These are phyloP conservation scores for Polypterus senegalus DNA, from an alignment of 2,113 vertebrate genomes.

Conservation along the genomic window DNA sequence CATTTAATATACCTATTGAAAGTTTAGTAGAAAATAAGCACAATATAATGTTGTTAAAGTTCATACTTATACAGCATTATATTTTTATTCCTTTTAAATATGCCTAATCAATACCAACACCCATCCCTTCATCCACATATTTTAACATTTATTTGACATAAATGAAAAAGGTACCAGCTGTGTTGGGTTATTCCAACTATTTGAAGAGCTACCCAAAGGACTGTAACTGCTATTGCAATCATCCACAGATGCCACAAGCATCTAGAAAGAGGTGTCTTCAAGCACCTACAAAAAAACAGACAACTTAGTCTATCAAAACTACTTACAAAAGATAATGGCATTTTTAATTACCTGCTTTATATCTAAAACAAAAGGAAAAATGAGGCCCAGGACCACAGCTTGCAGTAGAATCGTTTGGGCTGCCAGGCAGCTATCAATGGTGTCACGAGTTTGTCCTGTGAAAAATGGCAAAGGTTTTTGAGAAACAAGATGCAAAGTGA, in stretches of 20 bases:
- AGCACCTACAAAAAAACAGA: slow-evolving; percentile 24
- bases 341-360: too few relatives aligned
- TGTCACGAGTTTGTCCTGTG: too few relatives aligned
- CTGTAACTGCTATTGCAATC: slow-evolving; percentile 29
- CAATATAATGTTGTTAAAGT: background rate
- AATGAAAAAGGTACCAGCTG: slow-evolving; percentile 24
- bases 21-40: background rate
- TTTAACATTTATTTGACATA: background rate
- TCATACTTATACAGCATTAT: background rate
- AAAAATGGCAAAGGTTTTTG: too few relatives aligned
- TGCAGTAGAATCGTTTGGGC: too few relatives aligned
- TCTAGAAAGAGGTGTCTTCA: slow-evolving; percentile 26
- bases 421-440: too few relatives aligned
- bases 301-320: too few relatives aligned
- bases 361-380: too few relatives aligned
- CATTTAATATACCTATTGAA: background rate
- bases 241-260: slow-evolving; percentile 31
- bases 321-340: too few relatives aligned
- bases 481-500: too few relatives aligned
- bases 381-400: too few relatives aligned
- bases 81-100: too few relatives aligned
- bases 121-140: background rate
- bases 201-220: slow-evolving; percentile 37
- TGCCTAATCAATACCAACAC: too few relatives aligned
- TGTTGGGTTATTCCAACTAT: slow-evolving; percentile 29